These are phyloP conservation scores for Macrosoma leucophasiata DNA, from an alignment of 2,888 invertebrate genomes.

Conservation along the genomic window DNA sequence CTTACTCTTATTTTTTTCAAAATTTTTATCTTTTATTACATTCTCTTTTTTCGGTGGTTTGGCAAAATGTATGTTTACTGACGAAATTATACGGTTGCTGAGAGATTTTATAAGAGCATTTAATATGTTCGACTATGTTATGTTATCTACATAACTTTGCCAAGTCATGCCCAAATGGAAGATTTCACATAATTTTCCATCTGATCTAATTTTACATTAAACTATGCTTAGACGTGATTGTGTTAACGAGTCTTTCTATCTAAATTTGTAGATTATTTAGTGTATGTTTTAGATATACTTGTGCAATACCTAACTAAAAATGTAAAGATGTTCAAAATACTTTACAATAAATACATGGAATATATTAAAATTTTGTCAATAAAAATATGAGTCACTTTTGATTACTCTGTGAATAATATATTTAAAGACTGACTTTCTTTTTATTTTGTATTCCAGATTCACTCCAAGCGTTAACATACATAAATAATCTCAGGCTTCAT, in stretches of 20 bases:
- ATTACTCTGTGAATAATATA: no score
- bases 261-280: constrained; percentile 61
- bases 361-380: no score
- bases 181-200: constrained; percentile 30
- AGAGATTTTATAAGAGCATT: constrained; percentile 9
- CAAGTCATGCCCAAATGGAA: constrained; percentile 31
- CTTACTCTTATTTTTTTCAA: constrained; percentile 54
- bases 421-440: no score
- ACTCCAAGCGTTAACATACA: no score
- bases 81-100: not conserved
- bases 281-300: constrained; percentile 47
- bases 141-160: constrained; percentile 33
- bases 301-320: constrained; percentile 38
- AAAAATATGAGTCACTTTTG: no score
- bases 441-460: no score
- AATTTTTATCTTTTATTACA: constrained; percentile 40
- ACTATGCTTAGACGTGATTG: constrained; percentile 66
- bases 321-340: not conserved
- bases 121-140: constrained; percentile 6
- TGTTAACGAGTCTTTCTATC: constrained; percentile 57
- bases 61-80: constrained; percentile 31
- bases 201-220: constrained; percentile 33
- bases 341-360: not conserved
- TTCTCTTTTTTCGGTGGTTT: constrained; percentile 31
- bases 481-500: no score